phyloP scores from a whole-genome alignment of 1,140 invertebrate genomes.

The Reticulitermes speratus region DNA sequence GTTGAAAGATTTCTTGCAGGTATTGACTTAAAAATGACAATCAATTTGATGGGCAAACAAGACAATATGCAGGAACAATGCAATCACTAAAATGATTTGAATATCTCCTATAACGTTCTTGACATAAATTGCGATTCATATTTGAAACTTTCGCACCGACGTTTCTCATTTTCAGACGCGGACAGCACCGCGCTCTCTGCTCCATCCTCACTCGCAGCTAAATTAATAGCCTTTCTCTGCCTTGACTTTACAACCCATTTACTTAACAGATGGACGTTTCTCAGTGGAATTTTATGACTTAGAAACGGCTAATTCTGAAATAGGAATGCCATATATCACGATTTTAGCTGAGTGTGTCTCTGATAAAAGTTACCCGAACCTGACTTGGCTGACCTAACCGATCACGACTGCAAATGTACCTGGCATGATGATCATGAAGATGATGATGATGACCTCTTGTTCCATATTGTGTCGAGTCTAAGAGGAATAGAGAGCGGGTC shows the following conservation, averaged over 20 bases:
- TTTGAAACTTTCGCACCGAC: too few species aligned
- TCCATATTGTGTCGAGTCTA: not conserved
- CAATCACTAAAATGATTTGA: too few species aligned
- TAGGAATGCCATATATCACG: not conserved
- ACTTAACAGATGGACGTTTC: not conserved
- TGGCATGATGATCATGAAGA: not conserved
- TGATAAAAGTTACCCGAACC: not conserved
- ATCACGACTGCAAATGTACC: not conserved
- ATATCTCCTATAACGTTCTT: too few species aligned
- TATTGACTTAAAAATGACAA: too few species aligned
- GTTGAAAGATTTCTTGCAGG: too few species aligned
- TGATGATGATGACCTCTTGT: not conserved
- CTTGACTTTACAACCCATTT: not conserved
- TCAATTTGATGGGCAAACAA: too few species aligned
- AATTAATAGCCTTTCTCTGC: not conserved
- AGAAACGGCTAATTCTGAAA: not conserved
- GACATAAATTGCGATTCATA: too few species aligned
- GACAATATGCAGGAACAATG: too few species aligned
- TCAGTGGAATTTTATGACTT: not conserved
- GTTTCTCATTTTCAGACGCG: too few species aligned
- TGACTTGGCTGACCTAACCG: not conserved
- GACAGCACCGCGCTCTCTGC: too few species aligned
- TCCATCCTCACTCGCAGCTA: not conserved
- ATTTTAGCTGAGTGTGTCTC: not conserved
- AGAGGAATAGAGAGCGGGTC: not conserved